A percentile compares a stretch with the other conserved stretches of the same genome.
Evolutionary conservation across 2,888 invertebrate genomes (phyloP).

Genomic region (Acleris sparsana): DNA sequence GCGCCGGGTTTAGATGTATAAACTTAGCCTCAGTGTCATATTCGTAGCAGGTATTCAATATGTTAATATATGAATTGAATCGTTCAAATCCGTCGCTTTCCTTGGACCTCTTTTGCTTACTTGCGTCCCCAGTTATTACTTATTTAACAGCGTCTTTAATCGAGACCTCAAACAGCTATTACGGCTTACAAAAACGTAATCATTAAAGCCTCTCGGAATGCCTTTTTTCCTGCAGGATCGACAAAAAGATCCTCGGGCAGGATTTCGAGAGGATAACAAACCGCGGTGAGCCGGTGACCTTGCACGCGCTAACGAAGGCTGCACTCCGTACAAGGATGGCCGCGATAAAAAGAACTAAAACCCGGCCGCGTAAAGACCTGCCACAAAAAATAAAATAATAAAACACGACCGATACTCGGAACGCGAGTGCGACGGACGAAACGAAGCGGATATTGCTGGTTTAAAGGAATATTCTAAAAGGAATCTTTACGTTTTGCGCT

Average conservation of each 20-base stretch:
- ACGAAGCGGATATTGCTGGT: conserved; percentile 37
- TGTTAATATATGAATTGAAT: not conserved
- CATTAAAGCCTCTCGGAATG: conserved; percentile 15
- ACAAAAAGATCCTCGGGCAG: conserved; percentile 44
- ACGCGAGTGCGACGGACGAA: conserved; percentile 58
- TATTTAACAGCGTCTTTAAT: conserved; percentile 20
- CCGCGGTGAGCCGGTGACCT: conserved; percentile 74
- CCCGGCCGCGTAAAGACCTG: conserved; percentile 68
- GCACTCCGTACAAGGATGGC: conserved; percentile 67
- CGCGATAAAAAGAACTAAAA: conserved; percentile 68
- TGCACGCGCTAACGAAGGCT: conserved; percentile 79
- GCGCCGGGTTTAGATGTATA: conserved; percentile 45
- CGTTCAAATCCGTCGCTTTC: not conserved
- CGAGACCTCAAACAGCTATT: conserved; percentile 20
- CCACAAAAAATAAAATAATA: conserved; percentile 74
- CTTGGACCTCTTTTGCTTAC: not conserved
- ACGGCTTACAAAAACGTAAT: conserved; percentile 27
- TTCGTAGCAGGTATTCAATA: too few relatives aligned
- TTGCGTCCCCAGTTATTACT: conserved; percentile 11
- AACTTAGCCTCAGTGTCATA: not conserved
- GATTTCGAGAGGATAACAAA: conserved; percentile 54
- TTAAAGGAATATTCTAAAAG: not conserved
- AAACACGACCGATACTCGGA: conserved; percentile 61
- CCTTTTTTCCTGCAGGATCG: conserved; percentile 15
- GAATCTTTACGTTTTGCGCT: too few relatives aligned